Base-by-base conservation (phyloP, 2,113 vertebrate genomes). In the Pseudorhombus dupliciocellatus region DNA sequence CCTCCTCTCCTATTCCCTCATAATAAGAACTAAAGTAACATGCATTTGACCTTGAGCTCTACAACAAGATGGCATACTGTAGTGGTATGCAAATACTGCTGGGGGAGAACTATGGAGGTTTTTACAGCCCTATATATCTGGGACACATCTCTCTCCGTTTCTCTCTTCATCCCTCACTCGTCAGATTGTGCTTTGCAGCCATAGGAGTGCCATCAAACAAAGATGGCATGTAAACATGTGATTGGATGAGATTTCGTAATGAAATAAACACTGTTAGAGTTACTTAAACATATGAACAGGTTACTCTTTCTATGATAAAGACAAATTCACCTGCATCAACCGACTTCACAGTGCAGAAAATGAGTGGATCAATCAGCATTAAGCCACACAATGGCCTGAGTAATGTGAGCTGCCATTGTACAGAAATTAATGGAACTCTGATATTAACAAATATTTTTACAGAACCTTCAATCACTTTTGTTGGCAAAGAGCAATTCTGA, bases 21-120 rank as follows among this genome's bases (percentile, higher is more conserved):
- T 52, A 52, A 4, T 52, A 88, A 79, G 66, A 70, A 83, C 62
- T 48, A 48, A 79, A 80, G 63, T 87, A 83, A 67, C 75, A 70
- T 75, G 84, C 56, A 44, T 86, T 81, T 89, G 88, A 90, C 91
- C 89, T 93, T 93, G 87, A 90, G 83, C 58, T 69, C 60, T 59
- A 79, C 68, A 83, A 65, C 59, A 76, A 70, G 73, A 76, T 66
- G 61, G 84, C 73, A 74, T 79, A 24, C 70, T 4, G 16, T 64
- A 61, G 40, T 63, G 30, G 75, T 75, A 88, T 89, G 84, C 84
- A 88, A 88, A 92, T 90, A 81, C 37, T 48, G 75, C 60, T 7
- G 16, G 34, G 66, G 26, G 34, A 58, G 64, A 56, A 77, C 74
- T 61, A 30, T 57, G 75, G 71, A 53, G 78, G 77, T 77, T 88